A percentile compares a stretch with the other conserved stretches of the same genome.
Evolutionary conservation across 2,888 invertebrate genomes (phyloP).

Genomic region (Lomographa bimaculata): DNA sequence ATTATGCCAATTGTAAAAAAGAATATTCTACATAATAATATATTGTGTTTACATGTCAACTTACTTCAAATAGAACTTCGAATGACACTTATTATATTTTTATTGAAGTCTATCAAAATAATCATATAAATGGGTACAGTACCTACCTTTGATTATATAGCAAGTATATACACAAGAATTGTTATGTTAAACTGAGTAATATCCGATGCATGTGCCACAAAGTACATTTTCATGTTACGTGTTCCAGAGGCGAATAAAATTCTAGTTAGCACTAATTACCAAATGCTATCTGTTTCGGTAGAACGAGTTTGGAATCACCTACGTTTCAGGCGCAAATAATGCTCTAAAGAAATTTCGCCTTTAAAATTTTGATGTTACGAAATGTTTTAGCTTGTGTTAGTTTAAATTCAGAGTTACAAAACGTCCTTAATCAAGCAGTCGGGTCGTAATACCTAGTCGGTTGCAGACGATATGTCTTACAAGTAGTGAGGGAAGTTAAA

Average conservation of each 20-base stretch:
- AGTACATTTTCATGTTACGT: conserved; percentile 23
- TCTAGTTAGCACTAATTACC: conserved; percentile 58
- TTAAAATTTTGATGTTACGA: conserved; percentile 41
- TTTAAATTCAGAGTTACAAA: conserved; percentile 50
- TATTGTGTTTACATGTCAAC: no score
- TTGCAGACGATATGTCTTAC: conserved; percentile 37
- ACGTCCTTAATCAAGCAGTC: conserved; percentile 65
- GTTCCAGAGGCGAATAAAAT: conserved; percentile 32
- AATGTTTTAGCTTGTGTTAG: conserved; percentile 46
- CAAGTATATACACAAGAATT: no score
- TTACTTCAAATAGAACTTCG: no score
- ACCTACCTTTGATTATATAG: no score
- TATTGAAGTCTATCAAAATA: no score
- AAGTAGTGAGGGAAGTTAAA: conserved; percentile 37
- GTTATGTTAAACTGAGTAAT: no score
- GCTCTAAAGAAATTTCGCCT: conserved; percentile 42
- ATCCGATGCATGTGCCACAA: no score
- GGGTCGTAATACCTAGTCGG: conserved; percentile 51
- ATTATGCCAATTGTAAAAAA: no score
- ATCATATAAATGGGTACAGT: no score
- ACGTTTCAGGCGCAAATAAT: conserved; percentile 51
- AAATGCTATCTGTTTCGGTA: conserved; percentile 60
- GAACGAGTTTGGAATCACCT: conserved; percentile 64
- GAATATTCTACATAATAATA: no score
- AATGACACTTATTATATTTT: no score